Percentiles rank a stretch among this genome's conserved stretches.
These are phyloP conservation scores for Reticulitermes lucifugus DNA, from an alignment of 2,888 invertebrate species.

Conservation along the genomic window DNA sequence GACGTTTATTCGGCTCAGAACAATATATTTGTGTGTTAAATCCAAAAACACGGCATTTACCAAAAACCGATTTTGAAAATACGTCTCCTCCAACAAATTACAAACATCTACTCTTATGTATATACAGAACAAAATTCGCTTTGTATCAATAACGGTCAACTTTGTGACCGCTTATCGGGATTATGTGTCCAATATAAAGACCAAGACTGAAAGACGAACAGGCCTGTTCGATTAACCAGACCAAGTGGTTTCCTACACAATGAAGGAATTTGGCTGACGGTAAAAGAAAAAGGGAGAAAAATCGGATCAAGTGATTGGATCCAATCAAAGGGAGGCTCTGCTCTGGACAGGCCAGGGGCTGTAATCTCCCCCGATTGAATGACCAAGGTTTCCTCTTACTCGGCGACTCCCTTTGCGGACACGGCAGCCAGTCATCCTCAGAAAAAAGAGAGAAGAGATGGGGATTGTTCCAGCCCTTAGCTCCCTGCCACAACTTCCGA, in stretches of 20 bases:
- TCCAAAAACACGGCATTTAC: no score
- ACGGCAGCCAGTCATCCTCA: conserved; percentile 11
- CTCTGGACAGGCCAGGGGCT: conserved; percentile 12
- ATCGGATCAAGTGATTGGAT: conserved; percentile 49
- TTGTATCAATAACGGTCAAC: neutral
- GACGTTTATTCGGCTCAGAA: no score
- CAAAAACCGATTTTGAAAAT: no score
- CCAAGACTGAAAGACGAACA: neutral
- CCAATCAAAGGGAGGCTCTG: conserved; percentile 43
- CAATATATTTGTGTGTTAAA: no score
- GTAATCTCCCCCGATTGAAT: conserved; percentile 49
- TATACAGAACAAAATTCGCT: no score
- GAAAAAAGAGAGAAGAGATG: conserved; percentile 9
- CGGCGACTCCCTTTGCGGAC: conserved; percentile 33
- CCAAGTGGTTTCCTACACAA: conserved; percentile 11
- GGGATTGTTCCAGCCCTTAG: conserved; percentile 23
- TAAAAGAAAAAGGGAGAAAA: conserved; percentile 31
- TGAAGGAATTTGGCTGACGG: conserved; percentile 36
- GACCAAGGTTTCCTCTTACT: conserved; percentile 38
- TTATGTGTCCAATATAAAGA: conserved; percentile 6
- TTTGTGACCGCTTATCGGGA: neutral
- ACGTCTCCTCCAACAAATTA: no score
- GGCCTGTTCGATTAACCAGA: conserved; percentile 22
- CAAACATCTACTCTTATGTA: no score
- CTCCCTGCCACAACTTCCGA: conserved; percentile 24